These are phyloP conservation scores for Aphodius granarius DNA, from an alignment of 2,888 invertebrate species.

Conservation along the genomic window DNA sequence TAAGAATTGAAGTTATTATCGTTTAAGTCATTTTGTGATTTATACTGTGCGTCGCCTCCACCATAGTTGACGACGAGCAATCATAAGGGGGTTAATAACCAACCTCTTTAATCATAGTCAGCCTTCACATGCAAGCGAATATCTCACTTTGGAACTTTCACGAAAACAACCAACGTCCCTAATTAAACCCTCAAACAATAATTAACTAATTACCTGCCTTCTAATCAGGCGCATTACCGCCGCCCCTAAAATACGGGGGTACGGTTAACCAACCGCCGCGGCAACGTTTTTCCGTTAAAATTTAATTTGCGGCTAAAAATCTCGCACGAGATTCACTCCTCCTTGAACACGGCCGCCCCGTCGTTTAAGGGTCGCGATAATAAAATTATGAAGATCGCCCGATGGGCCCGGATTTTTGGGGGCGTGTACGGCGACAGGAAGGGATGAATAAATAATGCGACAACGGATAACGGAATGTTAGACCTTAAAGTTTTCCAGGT, in stretches of 20 bases:
- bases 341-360: neutral
- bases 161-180: neutral
- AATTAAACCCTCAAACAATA: neutral
- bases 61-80: no score
- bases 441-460: constrained; percentile 8
- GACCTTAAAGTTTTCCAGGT: constrained; percentile 4
- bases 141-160: neutral
- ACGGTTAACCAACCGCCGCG: neutral
- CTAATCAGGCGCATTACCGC: neutral
- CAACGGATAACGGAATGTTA: constrained; percentile 3
- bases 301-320: neutral
- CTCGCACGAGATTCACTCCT: neutral
- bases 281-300: neutral
- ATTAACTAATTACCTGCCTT: neutral
- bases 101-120: neutral
- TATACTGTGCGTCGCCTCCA: no score
- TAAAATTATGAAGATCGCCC: neutral
- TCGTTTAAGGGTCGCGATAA: neutral
- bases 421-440: neutral
- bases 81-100: neutral
- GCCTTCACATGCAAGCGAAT: neutral
- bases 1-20: no score
- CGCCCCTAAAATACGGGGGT: neutral
- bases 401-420: neutral
- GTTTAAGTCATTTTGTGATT: neutral